Evolutionary conservation across 2,797 vertebrate species (phyloP), one percentile per base, ranked within the genome.

Genomic region (Enteromius treurensis): DNA sequence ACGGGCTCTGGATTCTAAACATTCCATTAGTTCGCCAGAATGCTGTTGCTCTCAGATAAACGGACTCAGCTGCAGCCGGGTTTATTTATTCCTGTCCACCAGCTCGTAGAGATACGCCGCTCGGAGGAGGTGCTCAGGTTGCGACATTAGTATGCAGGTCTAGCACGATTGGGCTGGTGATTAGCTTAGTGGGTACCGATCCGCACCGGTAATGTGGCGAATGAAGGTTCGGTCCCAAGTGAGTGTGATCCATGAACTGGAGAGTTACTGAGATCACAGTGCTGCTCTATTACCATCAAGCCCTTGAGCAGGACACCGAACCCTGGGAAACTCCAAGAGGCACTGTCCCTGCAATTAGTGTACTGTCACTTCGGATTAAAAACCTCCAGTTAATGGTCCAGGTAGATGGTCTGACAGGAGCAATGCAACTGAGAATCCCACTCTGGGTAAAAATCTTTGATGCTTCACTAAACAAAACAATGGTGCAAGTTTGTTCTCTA

Each of bases 1-100:
- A 65, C 37, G 64, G 87, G 80, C 80, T 74, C 77, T 40, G 80
- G 79, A 83, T 88, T 88, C 85, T 78, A 88, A 88, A 86, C 83
- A 86, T 85, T 86, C 78, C 80, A 88, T 88, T 88, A 88, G 71
- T 85, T 73, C 9, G 21, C 32, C 26, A 1, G 29, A 65, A 79
- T 51, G 68, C 85, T 77, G 64, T 47, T 68, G 70, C 73, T 55
- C 77, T 73, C 80, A 77, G 80, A 83, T 76, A 83, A 79, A 87
- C 65, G 42, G 77, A 73, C 77, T 77, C 55, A 62, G 81, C 74
- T 77, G 74, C 81, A 49, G 74, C 9, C 21, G 74, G 58, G 81
- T 83, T 83, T 83, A 83, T 83, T 83, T 83, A 77, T 77, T 83
- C 81, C 64, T 77, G 64, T 70, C 74, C 81, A 83, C 49, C 64